phyloP scores from a whole-genome alignment of 2,113 vertebrate genomes.

The Chloebia gouldiae region DNA sequence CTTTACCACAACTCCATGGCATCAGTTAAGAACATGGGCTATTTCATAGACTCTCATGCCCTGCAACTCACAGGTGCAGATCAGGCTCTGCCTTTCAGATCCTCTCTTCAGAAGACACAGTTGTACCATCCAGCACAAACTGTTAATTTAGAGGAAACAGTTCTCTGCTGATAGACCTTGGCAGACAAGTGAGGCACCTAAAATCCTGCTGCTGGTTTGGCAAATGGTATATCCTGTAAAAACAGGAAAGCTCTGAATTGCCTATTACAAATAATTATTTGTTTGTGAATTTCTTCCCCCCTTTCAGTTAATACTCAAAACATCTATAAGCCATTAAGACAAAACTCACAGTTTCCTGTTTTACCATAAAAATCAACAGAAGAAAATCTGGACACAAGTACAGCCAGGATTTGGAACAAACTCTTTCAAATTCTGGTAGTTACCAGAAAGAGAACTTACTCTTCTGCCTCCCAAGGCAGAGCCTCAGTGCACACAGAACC shows the following conservation, averaged over 20 bases:
- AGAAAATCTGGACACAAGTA: not conserved
- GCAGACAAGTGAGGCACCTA: not conserved
- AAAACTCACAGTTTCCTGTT: not conserved
- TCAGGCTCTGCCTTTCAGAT: not conserved
- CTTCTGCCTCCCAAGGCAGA: not conserved
- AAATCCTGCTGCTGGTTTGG: not conserved
- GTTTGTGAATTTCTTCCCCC: rapidly evolving
- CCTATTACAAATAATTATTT: not conserved
- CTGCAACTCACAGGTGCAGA: not conserved
- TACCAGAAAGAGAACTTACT: not conserved
- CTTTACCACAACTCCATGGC: not conserved
- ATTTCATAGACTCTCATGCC: rapidly evolving
- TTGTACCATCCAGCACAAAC: not conserved
- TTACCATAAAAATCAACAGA: not conserved
- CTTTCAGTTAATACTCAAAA: not conserved
- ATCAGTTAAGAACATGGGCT: not conserved
- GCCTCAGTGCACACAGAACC: not conserved
- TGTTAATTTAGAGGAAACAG: not conserved
- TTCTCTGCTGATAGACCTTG: not conserved
- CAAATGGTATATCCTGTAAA: not conserved
- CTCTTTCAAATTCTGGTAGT: not conserved
- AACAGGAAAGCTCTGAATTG: not conserved
- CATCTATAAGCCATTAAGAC: not conserved
- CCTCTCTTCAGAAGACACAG: not conserved
- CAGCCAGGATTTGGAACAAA: not conserved